Evolutionary conservation across 2,888 invertebrate species (phyloP).

Genomic region (Polylopha cassiicola): DNA sequence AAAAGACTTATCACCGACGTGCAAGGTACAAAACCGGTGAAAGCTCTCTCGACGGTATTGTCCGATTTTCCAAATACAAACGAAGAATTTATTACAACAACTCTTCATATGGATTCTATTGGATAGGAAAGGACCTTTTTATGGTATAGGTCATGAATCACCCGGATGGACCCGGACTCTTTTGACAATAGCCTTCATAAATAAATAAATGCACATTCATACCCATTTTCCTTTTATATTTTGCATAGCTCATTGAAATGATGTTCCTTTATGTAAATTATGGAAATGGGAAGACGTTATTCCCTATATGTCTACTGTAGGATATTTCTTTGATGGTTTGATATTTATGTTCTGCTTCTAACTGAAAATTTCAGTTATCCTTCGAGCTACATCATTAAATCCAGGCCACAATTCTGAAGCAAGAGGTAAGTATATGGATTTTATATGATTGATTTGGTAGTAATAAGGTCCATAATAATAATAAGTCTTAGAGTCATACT

Average conservation of each 20-base stretch:
- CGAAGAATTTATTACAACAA: constrained; percentile 58
- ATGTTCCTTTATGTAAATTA: constrained; percentile 43
- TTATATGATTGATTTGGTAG: too few species aligned
- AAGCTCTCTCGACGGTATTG: constrained; percentile 15
- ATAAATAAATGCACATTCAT: constrained; percentile 53
- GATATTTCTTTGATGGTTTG: constrained; percentile 22
- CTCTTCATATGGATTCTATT: constrained; percentile 47
- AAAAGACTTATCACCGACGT: constrained; percentile 10
- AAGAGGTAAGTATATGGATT: too few species aligned
- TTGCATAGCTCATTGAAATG: constrained; percentile 39
- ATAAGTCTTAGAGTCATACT: too few species aligned
- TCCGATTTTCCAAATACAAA: constrained; percentile 33
- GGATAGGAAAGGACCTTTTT: constrained; percentile 53
- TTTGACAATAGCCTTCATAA: constrained; percentile 65
- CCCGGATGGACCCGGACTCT: constrained; percentile 52
- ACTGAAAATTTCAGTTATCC: too few species aligned
- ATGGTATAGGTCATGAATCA: constrained; percentile 62
- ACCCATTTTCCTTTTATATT: constrained; percentile 35
- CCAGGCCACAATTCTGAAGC: too few species aligned
- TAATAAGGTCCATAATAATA: too few species aligned
- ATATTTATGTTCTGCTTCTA: background rate
- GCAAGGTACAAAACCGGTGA: constrained; percentile 17
- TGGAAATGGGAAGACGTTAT: constrained; percentile 36
- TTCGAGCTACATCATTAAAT: too few species aligned
- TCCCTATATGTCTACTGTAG: constrained; percentile 31